A percentile compares a stretch with the other conserved stretches of the same genome.
phyloP scores from a whole-genome alignment of 2,113 vertebrate genomes.

The Emydura subglobosa region DNA sequence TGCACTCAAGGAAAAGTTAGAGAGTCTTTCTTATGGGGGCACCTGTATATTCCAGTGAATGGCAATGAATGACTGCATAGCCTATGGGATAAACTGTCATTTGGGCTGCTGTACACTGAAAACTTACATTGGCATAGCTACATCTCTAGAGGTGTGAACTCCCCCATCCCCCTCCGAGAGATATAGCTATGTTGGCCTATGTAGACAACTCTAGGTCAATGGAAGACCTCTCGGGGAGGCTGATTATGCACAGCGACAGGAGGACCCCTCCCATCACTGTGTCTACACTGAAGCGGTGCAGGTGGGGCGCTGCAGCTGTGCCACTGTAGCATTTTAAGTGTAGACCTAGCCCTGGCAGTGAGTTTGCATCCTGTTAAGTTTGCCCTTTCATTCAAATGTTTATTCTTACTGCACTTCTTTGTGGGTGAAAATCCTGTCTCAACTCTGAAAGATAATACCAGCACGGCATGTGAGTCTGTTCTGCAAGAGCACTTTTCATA shows the following conservation, averaged over 20 bases:
- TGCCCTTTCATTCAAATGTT: not conserved
- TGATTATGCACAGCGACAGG: not conserved
- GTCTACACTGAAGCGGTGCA: not conserved
- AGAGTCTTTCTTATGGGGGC: not conserved
- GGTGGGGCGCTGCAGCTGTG: not conserved
- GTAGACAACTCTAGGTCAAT: not conserved
- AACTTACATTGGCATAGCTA: not conserved
- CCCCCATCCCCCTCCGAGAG: too few relatives aligned
- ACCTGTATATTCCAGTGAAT: not conserved
- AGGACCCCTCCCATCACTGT: not conserved
- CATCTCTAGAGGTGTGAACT: not conserved
- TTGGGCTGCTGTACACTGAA: not conserved
- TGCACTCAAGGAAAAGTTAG: not conserved
- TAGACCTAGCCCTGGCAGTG: not conserved
- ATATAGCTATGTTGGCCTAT: too few relatives aligned
- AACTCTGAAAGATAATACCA: not conserved
- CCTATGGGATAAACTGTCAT: not conserved
- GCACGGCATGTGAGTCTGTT: not conserved
- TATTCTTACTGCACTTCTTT: not conserved
- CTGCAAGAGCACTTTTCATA: not conserved
- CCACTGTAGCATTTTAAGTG: not conserved
- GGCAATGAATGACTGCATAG: not conserved
- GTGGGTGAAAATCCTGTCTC: not conserved
- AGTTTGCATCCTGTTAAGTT: not conserved
- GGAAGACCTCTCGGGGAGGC: not conserved